phyloP scores from a whole-genome alignment of 1,140 invertebrate genomes.

The Procambarus clarkii region DNA sequence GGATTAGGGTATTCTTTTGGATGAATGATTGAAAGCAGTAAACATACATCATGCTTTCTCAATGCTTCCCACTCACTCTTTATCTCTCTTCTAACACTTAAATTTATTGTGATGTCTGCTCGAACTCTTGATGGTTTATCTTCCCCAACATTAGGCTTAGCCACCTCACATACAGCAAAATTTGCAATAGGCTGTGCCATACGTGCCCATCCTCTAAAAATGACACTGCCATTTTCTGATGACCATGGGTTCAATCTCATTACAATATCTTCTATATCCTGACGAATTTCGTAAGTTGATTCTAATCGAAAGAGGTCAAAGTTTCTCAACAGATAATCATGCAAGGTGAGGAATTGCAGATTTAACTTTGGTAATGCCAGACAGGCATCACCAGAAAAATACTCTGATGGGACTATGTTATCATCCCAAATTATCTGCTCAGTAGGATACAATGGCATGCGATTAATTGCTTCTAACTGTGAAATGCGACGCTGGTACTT shows the following conservation, averaged over 20 bases:
- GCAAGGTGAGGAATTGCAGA: constrained; percentile 97
- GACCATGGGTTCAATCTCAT: constrained; percentile 95
- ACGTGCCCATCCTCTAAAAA: constrained; percentile 97
- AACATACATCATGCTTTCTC: constrained; percentile 98
- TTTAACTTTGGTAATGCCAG: constrained; percentile 98
- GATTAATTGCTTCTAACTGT: constrained; percentile 95
- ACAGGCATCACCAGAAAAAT: constrained; percentile 96
- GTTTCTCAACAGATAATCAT: constrained; percentile 98
- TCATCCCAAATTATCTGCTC: constrained; percentile 99
- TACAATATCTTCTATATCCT: constrained; percentile 98
- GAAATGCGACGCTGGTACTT: constrained; percentile 89
- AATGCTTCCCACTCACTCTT: constrained; percentile 98
- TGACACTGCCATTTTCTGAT: constrained; percentile 89
- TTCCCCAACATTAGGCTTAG: constrained; percentile 85
- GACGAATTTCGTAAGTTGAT: constrained; percentile 98
- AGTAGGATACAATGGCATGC: constrained; percentile 98
- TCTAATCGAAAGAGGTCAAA: constrained; percentile 98
- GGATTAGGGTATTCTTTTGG: constrained; percentile 78
- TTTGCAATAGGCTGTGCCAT: constrained; percentile 97
- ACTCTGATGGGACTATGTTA: constrained; percentile 98
- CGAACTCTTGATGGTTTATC: constrained; percentile 94
- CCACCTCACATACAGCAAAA: constrained; percentile 94
- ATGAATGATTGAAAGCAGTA: constrained; percentile 93
- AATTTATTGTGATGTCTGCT: constrained; percentile 94
- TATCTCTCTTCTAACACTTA: constrained; percentile 92